Percentiles rank a stretch among this genome's conserved stretches.
phyloP scores from a whole-genome alignment of 2,797 vertebrate genomes.

The Toxotes lorentzi region DNA sequence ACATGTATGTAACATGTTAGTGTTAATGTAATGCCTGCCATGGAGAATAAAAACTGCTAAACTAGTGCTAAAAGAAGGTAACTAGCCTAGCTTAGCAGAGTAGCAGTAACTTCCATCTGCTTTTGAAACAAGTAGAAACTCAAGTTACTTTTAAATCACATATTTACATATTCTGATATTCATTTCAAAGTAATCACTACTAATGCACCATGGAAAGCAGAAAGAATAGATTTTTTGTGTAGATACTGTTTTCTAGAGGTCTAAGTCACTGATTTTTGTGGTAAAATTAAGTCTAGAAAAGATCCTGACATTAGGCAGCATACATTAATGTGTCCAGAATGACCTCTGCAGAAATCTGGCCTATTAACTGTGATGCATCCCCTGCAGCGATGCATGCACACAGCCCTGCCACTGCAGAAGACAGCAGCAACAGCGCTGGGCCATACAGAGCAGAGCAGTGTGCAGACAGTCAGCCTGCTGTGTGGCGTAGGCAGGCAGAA shows the following conservation, averaged over 20 bases:
- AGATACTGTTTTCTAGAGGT: background rate
- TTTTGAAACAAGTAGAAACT: background rate
- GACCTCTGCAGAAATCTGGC: slow-evolving; percentile 40
- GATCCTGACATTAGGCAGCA: background rate
- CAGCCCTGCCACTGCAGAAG: background rate
- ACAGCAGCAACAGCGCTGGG: slow-evolving; percentile 24
- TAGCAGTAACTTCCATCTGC: background rate
- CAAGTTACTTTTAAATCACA: background rate
- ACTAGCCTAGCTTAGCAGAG: background rate
- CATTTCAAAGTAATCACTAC: background rate
- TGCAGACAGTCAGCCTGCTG: slow-evolving; percentile 63
- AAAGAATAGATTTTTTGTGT: background rate
- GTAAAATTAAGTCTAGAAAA: background rate
- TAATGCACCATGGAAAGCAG: background rate
- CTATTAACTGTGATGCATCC: slow-evolving; percentile 42
- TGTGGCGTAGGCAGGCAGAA: slow-evolving; percentile 62
- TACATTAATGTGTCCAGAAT: slow-evolving; percentile 10
- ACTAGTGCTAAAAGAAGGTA: background rate
- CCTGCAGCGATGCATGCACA: slow-evolving; percentile 2
- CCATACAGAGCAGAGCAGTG: slow-evolving; percentile 41
- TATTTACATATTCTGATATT: background rate
- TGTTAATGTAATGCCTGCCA: too few species aligned
- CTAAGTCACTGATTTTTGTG: background rate
- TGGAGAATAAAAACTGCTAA: background rate
- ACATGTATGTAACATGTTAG: too few species aligned